Conservation (phyloP, 2,113 vertebrate genomes). For the Scatophagus argus region DNA sequence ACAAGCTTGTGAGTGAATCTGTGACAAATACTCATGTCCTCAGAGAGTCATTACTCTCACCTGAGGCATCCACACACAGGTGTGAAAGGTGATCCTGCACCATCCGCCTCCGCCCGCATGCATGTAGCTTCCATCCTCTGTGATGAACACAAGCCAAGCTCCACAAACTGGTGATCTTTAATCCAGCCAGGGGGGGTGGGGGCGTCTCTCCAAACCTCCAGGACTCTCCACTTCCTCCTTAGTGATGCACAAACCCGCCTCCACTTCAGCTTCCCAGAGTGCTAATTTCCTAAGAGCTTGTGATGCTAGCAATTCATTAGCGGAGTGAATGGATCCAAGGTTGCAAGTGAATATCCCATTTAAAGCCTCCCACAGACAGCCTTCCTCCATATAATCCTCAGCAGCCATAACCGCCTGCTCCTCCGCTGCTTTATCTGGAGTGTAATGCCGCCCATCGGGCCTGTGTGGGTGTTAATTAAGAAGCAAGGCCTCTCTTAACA, state of each 20-base stretch:
- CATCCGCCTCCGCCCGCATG: not conserved
- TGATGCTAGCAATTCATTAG: constrained; percentile 42
- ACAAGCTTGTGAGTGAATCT: not conserved
- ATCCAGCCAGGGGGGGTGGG: not conserved
- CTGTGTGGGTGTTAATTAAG: constrained; percentile 35
- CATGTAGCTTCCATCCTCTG: not conserved
- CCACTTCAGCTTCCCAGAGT: constrained; percentile 17
- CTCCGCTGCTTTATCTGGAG: not conserved
- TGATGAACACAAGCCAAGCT: not conserved
- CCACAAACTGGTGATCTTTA: not conserved
- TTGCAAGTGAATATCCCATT: constrained; percentile 27
- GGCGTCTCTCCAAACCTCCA: not conserved
- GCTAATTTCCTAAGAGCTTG: constrained; percentile 30
- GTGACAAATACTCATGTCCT: not conserved
- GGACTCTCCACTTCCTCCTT: not conserved
- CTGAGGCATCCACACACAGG: not conserved
- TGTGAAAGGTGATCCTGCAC: not conserved
- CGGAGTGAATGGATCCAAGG: constrained; percentile 4
- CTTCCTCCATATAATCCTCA: constrained; percentile 8
- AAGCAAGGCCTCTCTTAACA: constrained; percentile 2
- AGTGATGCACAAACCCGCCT: not conserved
- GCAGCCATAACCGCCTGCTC: constrained; percentile 32
- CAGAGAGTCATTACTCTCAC: not conserved
- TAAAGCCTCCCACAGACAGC: constrained; percentile 30
- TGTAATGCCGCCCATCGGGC: not conserved